Evolutionary conservation across 2,888 invertebrate genomes (phyloP), one percentile per base, ranked within the genome.

Genomic region (Caenorhabditis wallacei): DNA sequence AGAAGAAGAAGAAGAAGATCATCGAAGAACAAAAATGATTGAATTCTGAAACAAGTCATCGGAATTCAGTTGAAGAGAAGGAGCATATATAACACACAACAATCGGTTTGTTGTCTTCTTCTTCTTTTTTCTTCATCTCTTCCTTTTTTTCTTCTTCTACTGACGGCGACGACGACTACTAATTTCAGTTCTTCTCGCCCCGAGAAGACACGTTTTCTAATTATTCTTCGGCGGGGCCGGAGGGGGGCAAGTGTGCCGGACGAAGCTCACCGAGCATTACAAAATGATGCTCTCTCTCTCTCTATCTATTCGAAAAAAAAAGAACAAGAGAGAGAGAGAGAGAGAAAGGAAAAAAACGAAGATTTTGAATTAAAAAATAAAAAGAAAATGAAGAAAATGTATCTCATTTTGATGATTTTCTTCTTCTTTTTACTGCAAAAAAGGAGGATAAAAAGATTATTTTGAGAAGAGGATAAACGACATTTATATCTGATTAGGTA

Each of bases 121-220:
- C 53, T 51, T 16, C 40, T 48, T 63, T 26, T 48, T 30, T 18
- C 51, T 26, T 40, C 56, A 4, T 8, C 46, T 24, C 35, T 30
- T 30, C 37, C 20, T 61, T 30, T 20, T 30, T 37, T 63, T 66
- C 56, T 43, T 66, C 43, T 59, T 53, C 71, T 71, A 7, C 24
- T 24, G 46, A 16, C 24, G 53, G 24, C 48, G 24, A 20, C 76
- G 75, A 59, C 76, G 76, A 76, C 76, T 76, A 76, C 76, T 76
- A 76, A 76, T 76, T 76, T 76, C 76, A 76, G 76, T 76, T 76
- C 66, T 46, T 63, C 54, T 68, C 61, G 68, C 76, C 68, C 61
- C 69, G 66, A 68, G 76, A 76, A 68, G 76, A 76, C 68, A 76
- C 76, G 76, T 76, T 76, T 76, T 76, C 76, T 76, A 76, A 76